Conservation (phyloP, 2,888 invertebrate species). For the Eristalis tenax region DNA sequence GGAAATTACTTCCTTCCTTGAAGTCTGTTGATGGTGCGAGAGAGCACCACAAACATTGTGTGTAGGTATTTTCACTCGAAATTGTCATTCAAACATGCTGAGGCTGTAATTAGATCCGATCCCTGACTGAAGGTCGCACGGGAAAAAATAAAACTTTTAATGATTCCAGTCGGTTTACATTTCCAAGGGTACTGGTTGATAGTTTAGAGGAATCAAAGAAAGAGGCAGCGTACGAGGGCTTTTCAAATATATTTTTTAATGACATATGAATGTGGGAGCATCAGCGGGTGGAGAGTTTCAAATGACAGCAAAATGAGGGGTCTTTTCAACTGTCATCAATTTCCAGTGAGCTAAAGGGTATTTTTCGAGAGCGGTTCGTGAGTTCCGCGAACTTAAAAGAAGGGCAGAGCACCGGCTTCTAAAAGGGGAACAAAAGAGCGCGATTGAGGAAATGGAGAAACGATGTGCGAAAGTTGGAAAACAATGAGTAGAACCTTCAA, state of each 20-base stretch:
- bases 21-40: constrained; percentile 14
- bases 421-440: too few species aligned
- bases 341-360: too few species aligned
- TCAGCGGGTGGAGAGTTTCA: too few species aligned
- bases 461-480: too few species aligned
- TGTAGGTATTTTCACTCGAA: neutral
- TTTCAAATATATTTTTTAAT: neutral
- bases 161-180: neutral
- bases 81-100: neutral
- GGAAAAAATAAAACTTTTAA: constrained; percentile 37
- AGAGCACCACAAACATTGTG: neutral
- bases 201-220: neutral
- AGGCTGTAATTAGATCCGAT: neutral
- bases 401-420: too few species aligned
- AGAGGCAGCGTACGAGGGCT: neutral
- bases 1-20: constrained; percentile 53
- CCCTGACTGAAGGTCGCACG: constrained; percentile 8
- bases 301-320: neutral
- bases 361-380: too few species aligned
- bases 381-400: too few species aligned
- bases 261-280: neutral
- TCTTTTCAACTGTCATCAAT: too few species aligned
- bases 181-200: neutral
- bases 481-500: too few species aligned
- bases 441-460: too few species aligned